Percentiles rank a stretch among this genome's conserved stretches.
Evolutionary conservation across 2,888 invertebrate species (phyloP).

Genomic region (Drosophila atripex): DNA sequence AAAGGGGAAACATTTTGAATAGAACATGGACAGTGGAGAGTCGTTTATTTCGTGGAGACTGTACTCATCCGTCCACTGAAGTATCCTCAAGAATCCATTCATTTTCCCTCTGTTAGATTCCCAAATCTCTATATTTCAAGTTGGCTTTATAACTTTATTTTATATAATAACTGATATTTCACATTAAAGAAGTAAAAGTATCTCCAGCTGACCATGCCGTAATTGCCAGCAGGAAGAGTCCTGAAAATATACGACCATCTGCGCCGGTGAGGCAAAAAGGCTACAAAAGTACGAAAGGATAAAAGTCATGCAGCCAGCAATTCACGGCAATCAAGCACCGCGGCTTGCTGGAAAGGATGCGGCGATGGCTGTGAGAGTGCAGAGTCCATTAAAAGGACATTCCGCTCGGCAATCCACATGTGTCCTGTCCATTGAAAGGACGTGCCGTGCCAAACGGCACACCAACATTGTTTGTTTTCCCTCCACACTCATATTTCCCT

Average conservation of each 20-base stretch:
- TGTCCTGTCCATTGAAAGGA: slow-evolving; percentile 63
- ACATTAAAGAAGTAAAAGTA: slow-evolving; percentile 12
- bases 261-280: slow-evolving; percentile 53
- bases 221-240: slow-evolving; percentile 53
- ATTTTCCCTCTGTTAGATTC: background rate
- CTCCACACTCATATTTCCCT: slow-evolving; percentile 53
- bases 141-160: too few relatives aligned
- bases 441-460: slow-evolving; percentile 43
- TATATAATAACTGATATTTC: too few relatives aligned
- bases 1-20: background rate
- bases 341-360: slow-evolving; percentile 75
- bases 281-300: slow-evolving; percentile 63
- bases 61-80: slow-evolving; percentile 26
- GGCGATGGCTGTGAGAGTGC: slow-evolving; percentile 61
- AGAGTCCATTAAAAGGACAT: slow-evolving; percentile 79
- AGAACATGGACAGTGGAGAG: slow-evolving; percentile 9
- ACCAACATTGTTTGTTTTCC: slow-evolving; percentile 58
- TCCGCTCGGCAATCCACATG: slow-evolving; percentile 76
- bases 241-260: slow-evolving; percentile 61
- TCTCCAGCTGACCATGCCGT: slow-evolving; percentile 48
- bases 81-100: background rate
- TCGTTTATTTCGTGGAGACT: slow-evolving; percentile 24
- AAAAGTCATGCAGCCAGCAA: slow-evolving; percentile 74
- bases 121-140: background rate
- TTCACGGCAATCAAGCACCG: slow-evolving; percentile 79